These are phyloP conservation scores for Homalodisca vitripennis DNA, from an alignment of 1,140 invertebrate genomes.

Conservation along the genomic window DNA sequence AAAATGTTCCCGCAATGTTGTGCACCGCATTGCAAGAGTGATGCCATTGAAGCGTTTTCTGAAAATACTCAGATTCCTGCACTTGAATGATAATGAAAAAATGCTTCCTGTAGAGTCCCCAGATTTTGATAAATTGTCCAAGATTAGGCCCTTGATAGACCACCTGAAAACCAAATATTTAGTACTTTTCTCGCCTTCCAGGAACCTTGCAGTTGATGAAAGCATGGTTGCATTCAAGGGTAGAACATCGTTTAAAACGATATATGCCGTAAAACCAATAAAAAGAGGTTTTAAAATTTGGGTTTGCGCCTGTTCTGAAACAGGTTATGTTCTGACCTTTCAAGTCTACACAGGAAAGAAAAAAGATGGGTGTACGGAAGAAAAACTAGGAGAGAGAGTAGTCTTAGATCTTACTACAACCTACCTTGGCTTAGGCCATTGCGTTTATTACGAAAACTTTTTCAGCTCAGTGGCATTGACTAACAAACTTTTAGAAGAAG, in stretches of 20 bases:
- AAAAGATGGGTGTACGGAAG: constrained; percentile 13
- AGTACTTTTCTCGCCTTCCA: constrained; percentile 20
- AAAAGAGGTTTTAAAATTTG: constrained; percentile 46
- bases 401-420: constrained; percentile 33
- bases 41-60: constrained; percentile 38
- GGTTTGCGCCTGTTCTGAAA: constrained; percentile 40
- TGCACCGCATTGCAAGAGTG: constrained; percentile 31
- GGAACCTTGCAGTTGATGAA: constrained; percentile 35
- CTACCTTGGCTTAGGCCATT: constrained; percentile 29
- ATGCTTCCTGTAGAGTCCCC: constrained; percentile 17
- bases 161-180: constrained; percentile 26
- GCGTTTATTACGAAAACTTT: constrained; percentile 38
- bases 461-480: constrained; percentile 29
- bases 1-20: constrained; percentile 36
- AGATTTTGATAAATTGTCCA: constrained; percentile 34
- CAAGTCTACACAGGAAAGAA: constrained; percentile 42
- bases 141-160: constrained; percentile 29
- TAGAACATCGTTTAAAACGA: constrained; percentile 41
- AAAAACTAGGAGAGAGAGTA: constrained; percentile 41
- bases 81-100: constrained; percentile 36
- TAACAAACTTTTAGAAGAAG: constrained; percentile 28
- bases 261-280: no score
- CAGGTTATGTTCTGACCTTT: constrained; percentile 41
- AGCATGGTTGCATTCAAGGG: constrained; percentile 42
- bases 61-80: constrained; percentile 34